phyloP scores from a whole-genome alignment of 92 coral and sea anemone species.

The Pocillopora grandis region DNA sequence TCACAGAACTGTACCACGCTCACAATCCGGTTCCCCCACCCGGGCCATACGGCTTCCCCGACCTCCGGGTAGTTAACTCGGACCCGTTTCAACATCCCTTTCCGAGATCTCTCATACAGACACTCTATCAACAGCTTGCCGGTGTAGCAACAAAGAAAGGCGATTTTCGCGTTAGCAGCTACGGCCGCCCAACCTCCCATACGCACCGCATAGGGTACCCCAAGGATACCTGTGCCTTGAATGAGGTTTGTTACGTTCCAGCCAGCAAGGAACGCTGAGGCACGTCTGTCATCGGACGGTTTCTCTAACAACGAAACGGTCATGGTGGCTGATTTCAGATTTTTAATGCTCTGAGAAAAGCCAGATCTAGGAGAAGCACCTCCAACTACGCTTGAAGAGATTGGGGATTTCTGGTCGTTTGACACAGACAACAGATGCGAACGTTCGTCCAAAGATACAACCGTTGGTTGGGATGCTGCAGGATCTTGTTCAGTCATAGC shows the following conservation, averaged over 20 bases:
- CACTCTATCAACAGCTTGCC: slow-evolving; percentile 79
- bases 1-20: slow-evolving; percentile 80
- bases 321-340: slow-evolving; percentile 59
- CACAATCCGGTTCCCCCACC: slow-evolving; percentile 76
- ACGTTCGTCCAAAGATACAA: slow-evolving; percentile 28
- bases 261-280: slow-evolving; percentile 80
- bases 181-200: slow-evolving; percentile 89
- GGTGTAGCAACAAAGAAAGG: slow-evolving; percentile 75
- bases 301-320: slow-evolving; percentile 72
- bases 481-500: background rate
- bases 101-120: slow-evolving; percentile 65
- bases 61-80: slow-evolving; percentile 79
- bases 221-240: slow-evolving; percentile 82
- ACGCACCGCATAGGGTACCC: slow-evolving; percentile 76
- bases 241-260: slow-evolving; percentile 85
- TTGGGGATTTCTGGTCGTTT: background rate
- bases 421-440: slow-evolving; percentile 14
- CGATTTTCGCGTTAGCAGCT: slow-evolving; percentile 61
- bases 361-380: slow-evolving; percentile 19
- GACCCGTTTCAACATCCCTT: slow-evolving; percentile 68
- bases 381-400: slow-evolving; percentile 9
- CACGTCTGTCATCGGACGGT: slow-evolving; percentile 76
- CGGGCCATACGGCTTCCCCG: slow-evolving; percentile 87
- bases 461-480: slow-evolving; percentile 2
- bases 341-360: slow-evolving; percentile 54